These are phyloP conservation scores for Eurosta solidaginis DNA, from an alignment of 1,140 invertebrate species.

Conservation along the genomic window DNA sequence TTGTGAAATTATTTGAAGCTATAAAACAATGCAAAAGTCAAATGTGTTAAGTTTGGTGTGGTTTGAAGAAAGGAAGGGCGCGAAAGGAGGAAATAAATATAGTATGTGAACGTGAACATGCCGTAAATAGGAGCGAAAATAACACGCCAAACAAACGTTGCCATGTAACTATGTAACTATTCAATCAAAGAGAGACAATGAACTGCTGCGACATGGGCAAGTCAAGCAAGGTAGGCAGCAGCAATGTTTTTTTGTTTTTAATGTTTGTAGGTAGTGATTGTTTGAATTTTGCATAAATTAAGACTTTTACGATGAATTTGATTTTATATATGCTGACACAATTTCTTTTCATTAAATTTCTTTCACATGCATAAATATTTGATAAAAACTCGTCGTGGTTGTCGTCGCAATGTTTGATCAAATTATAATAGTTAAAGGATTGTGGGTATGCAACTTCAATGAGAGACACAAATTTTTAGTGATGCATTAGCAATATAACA, in stretches of 20 bases:
- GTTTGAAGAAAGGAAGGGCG: not conserved
- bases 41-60: not conserved
- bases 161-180: not conserved
- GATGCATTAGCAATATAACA: too few species aligned
- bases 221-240: not conserved
- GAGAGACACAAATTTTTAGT: too few species aligned
- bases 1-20: conserved; percentile 28
- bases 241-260: not conserved
- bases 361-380: not conserved
- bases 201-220: not conserved
- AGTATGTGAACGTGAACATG: not conserved
- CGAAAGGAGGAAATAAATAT: not conserved
- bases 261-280: not conserved
- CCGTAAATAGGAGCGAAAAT: conserved; percentile 7
- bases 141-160: not conserved
- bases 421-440: not conserved
- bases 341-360: conserved; percentile 24
- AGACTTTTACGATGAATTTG: conserved; percentile 15
- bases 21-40: not conserved
- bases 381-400: not conserved
- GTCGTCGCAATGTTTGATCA: not conserved
- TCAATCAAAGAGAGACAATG: not conserved
- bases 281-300: conserved; percentile 26
- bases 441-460: not conserved
- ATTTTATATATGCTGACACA: conserved; percentile 15